Base-by-base conservation (phyloP, 2,888 invertebrate species). In the Punctoribates punctum region DNA sequence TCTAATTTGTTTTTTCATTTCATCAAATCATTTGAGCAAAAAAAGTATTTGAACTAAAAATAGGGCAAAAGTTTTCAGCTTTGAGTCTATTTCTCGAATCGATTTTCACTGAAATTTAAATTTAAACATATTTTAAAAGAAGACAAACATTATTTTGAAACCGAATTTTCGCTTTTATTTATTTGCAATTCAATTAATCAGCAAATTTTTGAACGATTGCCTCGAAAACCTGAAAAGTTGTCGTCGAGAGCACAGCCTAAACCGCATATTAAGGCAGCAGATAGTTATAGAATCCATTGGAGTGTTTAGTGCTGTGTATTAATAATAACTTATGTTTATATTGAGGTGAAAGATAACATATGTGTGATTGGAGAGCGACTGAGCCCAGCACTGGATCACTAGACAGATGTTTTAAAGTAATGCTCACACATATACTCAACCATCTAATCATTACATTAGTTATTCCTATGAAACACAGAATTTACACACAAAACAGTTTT, bases 311-410 rank as follows among this genome's bases (percentile, higher is more conserved):
- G 65, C 65, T 65, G 17, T 29, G 29, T 65, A 65, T 65, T 34
- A 65, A 65, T 38, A 57, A 57, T 57, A 57, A 57, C 34, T 65
- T 65, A 65, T 65, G 65, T 65, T 65, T 65, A 65, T 65, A 65
- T 65, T 65, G 65, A 65, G 65, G 65, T 65, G 65, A 65, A 65
- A 65, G 65, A 65, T 65, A 65, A 65, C 65, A 65, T 65, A 65
- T 65, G 65, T 65, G 65, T 65, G 65, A 65, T 65, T 65, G n/a
- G 57, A 57, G 57, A 57, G 57, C 20, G 17, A 25, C 25, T 23
- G 23, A 57, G 20, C 2, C 11, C 23, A 57, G 57, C 57, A 57
- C 11, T 57, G 65, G 38, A 65, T 25, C 65, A n/a, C 15, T 11
- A 65, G 65, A 65, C 65, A 65, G 65, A 25, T 65, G 65, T 34